Evolutionary conservation across 23 tunicate species (phyloP), one percentile per base, ranked within the genome.

Genomic region (Aplidium turbinatum): DNA sequence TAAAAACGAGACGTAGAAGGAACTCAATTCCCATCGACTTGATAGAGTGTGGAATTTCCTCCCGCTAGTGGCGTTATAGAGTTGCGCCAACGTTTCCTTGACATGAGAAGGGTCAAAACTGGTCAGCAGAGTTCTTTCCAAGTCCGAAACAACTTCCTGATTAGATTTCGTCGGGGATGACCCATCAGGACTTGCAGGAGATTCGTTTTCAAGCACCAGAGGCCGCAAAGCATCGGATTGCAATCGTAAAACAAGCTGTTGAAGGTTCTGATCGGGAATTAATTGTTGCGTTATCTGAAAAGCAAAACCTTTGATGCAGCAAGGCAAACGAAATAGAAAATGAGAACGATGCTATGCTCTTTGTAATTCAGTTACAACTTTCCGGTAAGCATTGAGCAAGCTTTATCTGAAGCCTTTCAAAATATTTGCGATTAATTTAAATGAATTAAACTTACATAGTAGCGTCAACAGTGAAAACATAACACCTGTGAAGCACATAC

Each of bases 161-260:
- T 48, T 48, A 1, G 70, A 21, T n/a, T 3, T 36, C 7, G 36
- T 47, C 33, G 76, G 29, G 16, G 60, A 53, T 25, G 63, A 4
- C 18, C 34, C 23, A 19, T 70, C 78, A n/a, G 85, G 77, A 55
- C 76, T 79, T 16, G 76, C 73, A 22, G 85, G 76, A 4, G 76
- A 68, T 25, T 67, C 85, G 77, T 69, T 69, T 40, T 79, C 85
- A 36, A 55, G 21, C 57, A 64, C 57, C 9, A 24, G 51, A 13
- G 65, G 76, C 18, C 61, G 76, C 68, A 57, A 28, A 9, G 31
- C 25, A 19, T 78, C 40, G 26, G 57, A 22, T 31, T 83, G 51
- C n/a, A 83, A 26, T 26, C 89, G 78, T 36, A 81, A 11, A 13
- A 81, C 34, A 2, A 81, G 73, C 4, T 81, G 52, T 35, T 81